phyloP scores from a whole-genome alignment of 2,888 invertebrate genomes.

The Hyposoter dolosus region DNA sequence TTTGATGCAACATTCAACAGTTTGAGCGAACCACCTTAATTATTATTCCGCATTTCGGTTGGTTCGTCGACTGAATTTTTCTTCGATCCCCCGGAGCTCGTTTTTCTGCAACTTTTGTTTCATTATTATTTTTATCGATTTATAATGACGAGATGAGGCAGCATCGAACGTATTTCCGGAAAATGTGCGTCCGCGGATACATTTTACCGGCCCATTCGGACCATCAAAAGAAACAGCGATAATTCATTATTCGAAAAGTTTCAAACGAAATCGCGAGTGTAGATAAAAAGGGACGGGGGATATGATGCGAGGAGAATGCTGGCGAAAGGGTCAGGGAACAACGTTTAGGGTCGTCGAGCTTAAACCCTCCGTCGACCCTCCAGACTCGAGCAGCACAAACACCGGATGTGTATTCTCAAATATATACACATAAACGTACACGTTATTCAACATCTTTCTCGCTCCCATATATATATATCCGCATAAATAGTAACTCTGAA shows the following conservation, averaged over 20 bases:
- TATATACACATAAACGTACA: not conserved
- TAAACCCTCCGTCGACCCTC: constrained; percentile 52
- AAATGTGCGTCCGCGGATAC: not conserved
- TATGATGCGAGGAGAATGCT: not conserved
- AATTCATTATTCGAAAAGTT: constrained; percentile 44
- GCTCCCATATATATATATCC: constrained; percentile 9
- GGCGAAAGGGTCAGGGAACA: constrained; percentile 26
- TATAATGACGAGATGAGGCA: not conserved
- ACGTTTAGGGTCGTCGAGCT: constrained; percentile 59
- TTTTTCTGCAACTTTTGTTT: not conserved
- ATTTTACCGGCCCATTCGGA: constrained; percentile 59
- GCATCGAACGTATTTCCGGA: not conserved
- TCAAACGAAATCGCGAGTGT: constrained; percentile 11
- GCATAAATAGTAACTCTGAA: constrained; percentile 30
- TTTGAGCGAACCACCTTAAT: not conserved
- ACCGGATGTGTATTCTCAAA: constrained; percentile 23
- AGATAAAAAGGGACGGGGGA: not conserved
- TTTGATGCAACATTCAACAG: not conserved
- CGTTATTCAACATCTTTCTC: constrained; percentile 10
- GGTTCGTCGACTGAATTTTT: not conserved
- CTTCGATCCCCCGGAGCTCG: not conserved
- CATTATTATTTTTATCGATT: not conserved
- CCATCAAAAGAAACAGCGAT: constrained; percentile 43
- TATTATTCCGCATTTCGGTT: not conserved
- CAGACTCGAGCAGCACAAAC: constrained; percentile 52